Conservation (phyloP, 2,888 invertebrate species). For the Campoplex nolae region DNA sequence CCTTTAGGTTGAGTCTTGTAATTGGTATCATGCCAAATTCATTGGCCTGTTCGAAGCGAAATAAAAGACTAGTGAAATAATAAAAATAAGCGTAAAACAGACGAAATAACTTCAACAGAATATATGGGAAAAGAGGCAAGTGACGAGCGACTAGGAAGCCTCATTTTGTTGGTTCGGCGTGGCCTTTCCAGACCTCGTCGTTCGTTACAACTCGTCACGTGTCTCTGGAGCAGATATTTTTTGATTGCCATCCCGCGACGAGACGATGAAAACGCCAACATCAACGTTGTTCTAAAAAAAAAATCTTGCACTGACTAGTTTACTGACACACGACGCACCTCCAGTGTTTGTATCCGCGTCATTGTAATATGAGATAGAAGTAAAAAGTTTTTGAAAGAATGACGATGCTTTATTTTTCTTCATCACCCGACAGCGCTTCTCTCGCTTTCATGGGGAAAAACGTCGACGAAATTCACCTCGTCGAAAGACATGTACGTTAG, state of each 20-base stretch:
- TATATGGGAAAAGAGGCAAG: slow-evolving; percentile 13
- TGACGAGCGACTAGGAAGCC: slow-evolving; percentile 30
- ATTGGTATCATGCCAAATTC: slow-evolving; percentile 65
- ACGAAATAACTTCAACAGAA: background rate
- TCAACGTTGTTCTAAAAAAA: background rate
- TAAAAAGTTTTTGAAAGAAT: slow-evolving; percentile 2
- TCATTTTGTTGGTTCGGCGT: slow-evolving; percentile 29
- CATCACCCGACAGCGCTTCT: slow-evolving; percentile 41
- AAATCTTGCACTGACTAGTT: slow-evolving; percentile 13
- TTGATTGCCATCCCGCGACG: slow-evolving; percentile 46
- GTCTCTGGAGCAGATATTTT: slow-evolving; percentile 60
- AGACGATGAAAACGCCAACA: background rate
- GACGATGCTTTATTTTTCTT: slow-evolving; percentile 54
- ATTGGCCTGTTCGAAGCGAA: slow-evolving; percentile 44
- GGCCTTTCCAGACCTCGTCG: slow-evolving; percentile 3
- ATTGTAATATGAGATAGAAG: background rate
- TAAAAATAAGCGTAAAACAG: slow-evolving; percentile 5
- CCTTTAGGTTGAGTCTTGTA: slow-evolving; percentile 44
- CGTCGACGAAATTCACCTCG: background rate
- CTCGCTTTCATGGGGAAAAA: background rate
- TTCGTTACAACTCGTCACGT: slow-evolving; percentile 38
- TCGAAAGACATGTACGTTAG: background rate
- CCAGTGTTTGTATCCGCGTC: slow-evolving; percentile 10
- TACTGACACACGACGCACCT: slow-evolving; percentile 17
- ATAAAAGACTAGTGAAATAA: slow-evolving; percentile 30